Percentiles rank a stretch among this genome's conserved stretches.
Conservation (phyloP, 1,140 invertebrate species). For the Diploscapter pachys region DNA sequence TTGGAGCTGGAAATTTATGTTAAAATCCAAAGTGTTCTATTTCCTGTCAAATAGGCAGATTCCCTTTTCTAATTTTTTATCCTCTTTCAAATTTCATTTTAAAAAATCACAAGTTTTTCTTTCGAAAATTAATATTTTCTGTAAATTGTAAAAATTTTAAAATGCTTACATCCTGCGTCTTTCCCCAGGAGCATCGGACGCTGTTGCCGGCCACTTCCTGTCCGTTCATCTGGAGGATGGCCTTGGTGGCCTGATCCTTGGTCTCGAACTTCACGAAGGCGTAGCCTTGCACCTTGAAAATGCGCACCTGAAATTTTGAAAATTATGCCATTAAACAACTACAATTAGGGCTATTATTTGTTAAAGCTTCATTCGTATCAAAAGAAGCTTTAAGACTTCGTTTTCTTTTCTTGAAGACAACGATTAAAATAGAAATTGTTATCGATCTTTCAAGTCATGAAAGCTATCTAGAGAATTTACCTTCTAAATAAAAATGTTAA, state of each 20-base stretch:
- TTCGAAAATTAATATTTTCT: neutral
- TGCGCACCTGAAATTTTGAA: slow-evolving; percentile 66
- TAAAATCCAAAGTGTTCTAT: neutral
- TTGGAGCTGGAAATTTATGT: neutral
- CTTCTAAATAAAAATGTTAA: too few relatives aligned
- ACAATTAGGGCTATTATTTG: too few relatives aligned
- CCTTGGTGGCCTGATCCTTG: slow-evolving; percentile 93
- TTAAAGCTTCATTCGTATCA: too few relatives aligned
- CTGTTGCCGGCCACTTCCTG: slow-evolving; percentile 91
- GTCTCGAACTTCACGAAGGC: slow-evolving; percentile 95
- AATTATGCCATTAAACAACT: too few relatives aligned
- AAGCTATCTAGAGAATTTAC: too few relatives aligned
- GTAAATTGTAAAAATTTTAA: neutral
- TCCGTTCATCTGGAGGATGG: slow-evolving; percentile 93
- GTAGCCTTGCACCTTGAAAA: slow-evolving; percentile 99
- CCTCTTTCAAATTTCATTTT: neutral
- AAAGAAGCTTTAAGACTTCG: too few relatives aligned
- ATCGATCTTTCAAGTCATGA: too few relatives aligned
- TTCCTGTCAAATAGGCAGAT: slow-evolving; percentile 1
- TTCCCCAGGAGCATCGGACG: slow-evolving; percentile 98
- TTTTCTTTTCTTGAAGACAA: too few relatives aligned
- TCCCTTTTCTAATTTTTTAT: neutral
- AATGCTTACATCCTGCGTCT: slow-evolving; percentile 64
- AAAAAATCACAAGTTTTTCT: neutral
- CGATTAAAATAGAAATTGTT: too few relatives aligned